These are phyloP conservation scores for Pocillopora verrucosa DNA, from an alignment of 64 coral and sea anemone genomes.

Conservation along the genomic window DNA sequence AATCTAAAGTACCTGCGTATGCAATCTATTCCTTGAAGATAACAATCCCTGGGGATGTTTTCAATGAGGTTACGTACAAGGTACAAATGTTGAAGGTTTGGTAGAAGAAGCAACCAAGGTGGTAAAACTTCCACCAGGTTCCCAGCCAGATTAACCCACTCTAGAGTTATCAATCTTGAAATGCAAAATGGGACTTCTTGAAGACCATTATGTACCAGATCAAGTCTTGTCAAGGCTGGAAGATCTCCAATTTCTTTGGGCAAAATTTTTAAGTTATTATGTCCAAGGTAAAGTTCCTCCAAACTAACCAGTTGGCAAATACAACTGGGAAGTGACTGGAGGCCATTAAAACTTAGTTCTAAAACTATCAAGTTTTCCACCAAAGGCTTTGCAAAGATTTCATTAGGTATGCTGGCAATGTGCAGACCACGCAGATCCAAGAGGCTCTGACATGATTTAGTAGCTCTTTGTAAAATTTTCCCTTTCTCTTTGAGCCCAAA, in stretches of 20 bases:
- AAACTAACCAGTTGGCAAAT: slow-evolving; percentile 34
- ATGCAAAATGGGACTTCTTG: slow-evolving; percentile 52
- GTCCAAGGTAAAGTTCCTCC: slow-evolving; percentile 66
- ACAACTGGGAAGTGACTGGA: slow-evolving; percentile 59
- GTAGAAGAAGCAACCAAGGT: slow-evolving; percentile 48
- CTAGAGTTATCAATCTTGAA: slow-evolving; percentile 34
- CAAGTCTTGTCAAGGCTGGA: slow-evolving; percentile 53
- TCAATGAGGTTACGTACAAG: slow-evolving; percentile 73
- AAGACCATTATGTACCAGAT: slow-evolving; percentile 66
- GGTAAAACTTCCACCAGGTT: slow-evolving; percentile 73
- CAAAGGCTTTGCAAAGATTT: slow-evolving; percentile 54
- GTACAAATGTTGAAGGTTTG: slow-evolving; percentile 51
- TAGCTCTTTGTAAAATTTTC: slow-evolving; percentile 76
- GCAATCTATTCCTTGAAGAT: slow-evolving; percentile 30
- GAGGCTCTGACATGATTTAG: slow-evolving; percentile 67
- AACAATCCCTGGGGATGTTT: slow-evolving; percentile 76
- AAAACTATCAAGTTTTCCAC: slow-evolving; percentile 40
- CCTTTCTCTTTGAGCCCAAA: slow-evolving; percentile 79
- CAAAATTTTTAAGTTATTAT: slow-evolving; percentile 61
- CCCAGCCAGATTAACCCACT: slow-evolving; percentile 83
- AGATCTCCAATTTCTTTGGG: slow-evolving; percentile 59
- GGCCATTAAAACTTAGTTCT: slow-evolving; percentile 78
- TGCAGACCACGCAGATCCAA: slow-evolving; percentile 70
- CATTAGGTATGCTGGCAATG: slow-evolving; percentile 45
- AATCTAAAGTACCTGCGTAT: slow-evolving; percentile 66